Conservation (phyloP, 1,140 invertebrate genomes). For the Hestina assimilis region DNA sequence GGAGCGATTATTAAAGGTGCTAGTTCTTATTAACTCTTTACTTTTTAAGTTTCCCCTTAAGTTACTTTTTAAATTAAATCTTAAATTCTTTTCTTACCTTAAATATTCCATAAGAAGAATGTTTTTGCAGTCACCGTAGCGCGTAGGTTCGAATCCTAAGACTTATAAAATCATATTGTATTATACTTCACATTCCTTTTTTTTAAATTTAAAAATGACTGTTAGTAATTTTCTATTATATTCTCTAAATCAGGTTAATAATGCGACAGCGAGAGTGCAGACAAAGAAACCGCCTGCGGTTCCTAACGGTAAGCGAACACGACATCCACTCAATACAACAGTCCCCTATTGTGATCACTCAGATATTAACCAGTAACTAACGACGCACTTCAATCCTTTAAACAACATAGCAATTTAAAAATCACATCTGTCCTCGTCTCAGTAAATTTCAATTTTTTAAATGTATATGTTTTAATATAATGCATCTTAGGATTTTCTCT, state of each 20-base stretch:
- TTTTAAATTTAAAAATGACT: too few species aligned
- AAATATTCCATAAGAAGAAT: too few species aligned
- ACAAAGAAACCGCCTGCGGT: constrained; percentile 97
- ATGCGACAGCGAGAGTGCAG: constrained; percentile 97
- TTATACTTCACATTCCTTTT: too few species aligned
- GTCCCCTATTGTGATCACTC: neutral
- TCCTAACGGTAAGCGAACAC: constrained; percentile 90
- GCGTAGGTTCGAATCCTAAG: constrained; percentile 5
- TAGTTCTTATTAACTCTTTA: too few species aligned
- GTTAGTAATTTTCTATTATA: too few species aligned
- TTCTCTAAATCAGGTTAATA: constrained; percentile 91
- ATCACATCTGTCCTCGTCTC: neutral
- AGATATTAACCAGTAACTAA: neutral
- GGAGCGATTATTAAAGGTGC: too few species aligned
- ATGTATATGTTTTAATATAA: constrained; percentile 38
- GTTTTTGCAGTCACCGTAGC: too few species aligned
- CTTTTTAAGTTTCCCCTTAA: too few species aligned
- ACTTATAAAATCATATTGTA: neutral
- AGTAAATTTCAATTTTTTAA: neutral
- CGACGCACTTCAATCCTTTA: constrained; percentile 6
- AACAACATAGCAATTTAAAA: constrained; percentile 4
- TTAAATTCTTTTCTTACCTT: too few species aligned
- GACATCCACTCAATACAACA: neutral
- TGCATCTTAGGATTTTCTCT: constrained; percentile 69
- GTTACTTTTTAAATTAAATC: too few species aligned